Evolutionary conservation across 1,140 invertebrate genomes (phyloP).

Genomic region (Euura lappo): DNA sequence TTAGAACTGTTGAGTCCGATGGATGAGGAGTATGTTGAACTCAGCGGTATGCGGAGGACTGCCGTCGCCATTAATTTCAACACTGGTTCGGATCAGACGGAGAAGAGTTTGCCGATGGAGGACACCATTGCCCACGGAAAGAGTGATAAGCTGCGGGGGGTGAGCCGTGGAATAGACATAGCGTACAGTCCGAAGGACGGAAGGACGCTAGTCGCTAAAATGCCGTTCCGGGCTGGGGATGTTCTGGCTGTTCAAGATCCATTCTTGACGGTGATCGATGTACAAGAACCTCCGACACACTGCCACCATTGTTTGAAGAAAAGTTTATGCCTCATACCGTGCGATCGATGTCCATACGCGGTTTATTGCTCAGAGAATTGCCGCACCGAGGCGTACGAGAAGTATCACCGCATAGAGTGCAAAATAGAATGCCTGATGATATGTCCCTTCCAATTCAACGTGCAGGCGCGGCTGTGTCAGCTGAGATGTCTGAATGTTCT

Average conservation of each 20-base stretch:
- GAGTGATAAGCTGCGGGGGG: neutral
- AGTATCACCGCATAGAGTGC: conserved; percentile 17
- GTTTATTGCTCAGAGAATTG: conserved; percentile 15
- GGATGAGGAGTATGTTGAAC: neutral
- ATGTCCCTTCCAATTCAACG: neutral
- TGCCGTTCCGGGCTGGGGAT: conserved; percentile 8
- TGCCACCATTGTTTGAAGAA: conserved; percentile 10
- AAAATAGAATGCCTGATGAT: neutral
- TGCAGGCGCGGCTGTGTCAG: neutral
- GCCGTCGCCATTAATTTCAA: neutral
- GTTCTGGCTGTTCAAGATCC: conserved; percentile 10
- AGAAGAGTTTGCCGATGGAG: neutral
- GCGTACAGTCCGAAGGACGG: neutral
- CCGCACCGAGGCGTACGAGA: conserved; percentile 7
- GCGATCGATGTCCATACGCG: neutral
- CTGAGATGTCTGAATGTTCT: neutral
- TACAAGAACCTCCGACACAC: neutral
- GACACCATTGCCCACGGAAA: neutral
- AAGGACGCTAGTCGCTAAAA: neutral
- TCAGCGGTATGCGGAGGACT: neutral
- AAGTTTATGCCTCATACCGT: neutral
- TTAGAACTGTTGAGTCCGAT: no score
- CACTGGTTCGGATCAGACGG: neutral
- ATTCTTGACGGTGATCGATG: neutral
- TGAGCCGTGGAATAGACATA: neutral